Evolutionary conservation across 2,888 invertebrate genomes (phyloP).

Genomic region (Ectemnius cavifrons): DNA sequence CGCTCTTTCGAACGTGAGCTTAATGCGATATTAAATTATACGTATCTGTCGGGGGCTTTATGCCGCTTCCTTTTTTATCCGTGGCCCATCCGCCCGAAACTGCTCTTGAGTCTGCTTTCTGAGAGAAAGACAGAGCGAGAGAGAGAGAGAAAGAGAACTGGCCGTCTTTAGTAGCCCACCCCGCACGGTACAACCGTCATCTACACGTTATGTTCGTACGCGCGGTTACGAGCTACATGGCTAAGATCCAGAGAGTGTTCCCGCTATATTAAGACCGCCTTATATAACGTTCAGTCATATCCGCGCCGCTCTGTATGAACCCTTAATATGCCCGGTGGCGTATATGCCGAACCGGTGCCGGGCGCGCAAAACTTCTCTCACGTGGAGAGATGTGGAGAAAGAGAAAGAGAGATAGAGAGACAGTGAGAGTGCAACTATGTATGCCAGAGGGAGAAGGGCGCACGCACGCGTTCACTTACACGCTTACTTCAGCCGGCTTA

Average conservation of each 20-base stretch:
- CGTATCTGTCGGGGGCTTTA: constrained; percentile 24
- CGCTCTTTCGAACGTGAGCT: constrained; percentile 9
- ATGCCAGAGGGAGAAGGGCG: constrained; percentile 7
- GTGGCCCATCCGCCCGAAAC: too few relatives aligned
- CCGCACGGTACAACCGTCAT: constrained; percentile 27
- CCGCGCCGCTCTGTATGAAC: constrained; percentile 46
- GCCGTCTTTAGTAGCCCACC: neutral
- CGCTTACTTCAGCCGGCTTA: constrained; percentile 41
- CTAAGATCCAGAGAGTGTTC: constrained; percentile 69
- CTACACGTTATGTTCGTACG: constrained; percentile 40
- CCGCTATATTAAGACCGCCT: constrained; percentile 69
- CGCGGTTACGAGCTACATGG: constrained; percentile 62
- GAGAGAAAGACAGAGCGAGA: too few relatives aligned
- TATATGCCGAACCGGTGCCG: constrained; percentile 16
- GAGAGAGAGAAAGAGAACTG: too few relatives aligned
- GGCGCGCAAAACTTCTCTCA: constrained; percentile 2
- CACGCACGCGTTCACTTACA: neutral
- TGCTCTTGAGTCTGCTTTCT: neutral
- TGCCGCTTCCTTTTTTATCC: neutral
- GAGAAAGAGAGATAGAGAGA: neutral
- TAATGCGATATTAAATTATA: constrained; percentile 40
- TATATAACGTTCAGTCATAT: constrained; percentile 69
- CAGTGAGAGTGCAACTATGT: constrained; percentile 8
- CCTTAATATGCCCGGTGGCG: constrained; percentile 51
- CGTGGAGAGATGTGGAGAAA: neutral